Conservation (phyloP, 2,888 invertebrate genomes). For the Camponotus fellah region DNA sequence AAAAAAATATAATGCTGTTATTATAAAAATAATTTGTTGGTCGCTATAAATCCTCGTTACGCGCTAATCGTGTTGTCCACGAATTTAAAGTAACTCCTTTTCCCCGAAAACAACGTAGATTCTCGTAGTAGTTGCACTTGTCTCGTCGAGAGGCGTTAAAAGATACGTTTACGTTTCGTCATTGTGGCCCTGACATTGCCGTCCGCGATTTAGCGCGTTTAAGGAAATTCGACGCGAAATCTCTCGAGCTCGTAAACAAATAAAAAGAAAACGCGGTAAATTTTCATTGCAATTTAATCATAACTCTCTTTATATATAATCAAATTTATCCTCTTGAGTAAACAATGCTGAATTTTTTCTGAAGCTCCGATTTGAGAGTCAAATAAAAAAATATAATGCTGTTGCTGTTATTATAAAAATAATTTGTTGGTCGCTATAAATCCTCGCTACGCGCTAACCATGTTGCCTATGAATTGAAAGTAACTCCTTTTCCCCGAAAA, state of each 20-base stretch:
- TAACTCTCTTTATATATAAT: not conserved
- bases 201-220: constrained; percentile 58
- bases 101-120: constrained; percentile 48
- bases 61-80: not conserved
- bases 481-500: constrained; percentile 38
- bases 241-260: not conserved
- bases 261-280: not conserved
- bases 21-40: constrained; percentile 31
- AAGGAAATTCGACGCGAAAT: constrained; percentile 44
- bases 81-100: constrained; percentile 46
- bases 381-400: not conserved
- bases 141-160: constrained; percentile 77
- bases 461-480: constrained; percentile 32
- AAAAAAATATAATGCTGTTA: constrained; percentile 14
- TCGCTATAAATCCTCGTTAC: constrained; percentile 25
- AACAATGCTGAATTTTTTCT: not conserved
- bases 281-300: not conserved
- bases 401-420: constrained; percentile 39
- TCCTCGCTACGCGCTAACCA: constrained; percentile 18
- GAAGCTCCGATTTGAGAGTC: constrained; percentile 16
- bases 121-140: constrained; percentile 66
- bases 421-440: constrained; percentile 11
- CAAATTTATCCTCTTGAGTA: not conserved
- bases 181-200: constrained; percentile 54
- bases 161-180: constrained; percentile 76